These are phyloP conservation scores for Diloba caeruleocephala DNA, from an alignment of 2,888 invertebrate species.

Conservation along the genomic window DNA sequence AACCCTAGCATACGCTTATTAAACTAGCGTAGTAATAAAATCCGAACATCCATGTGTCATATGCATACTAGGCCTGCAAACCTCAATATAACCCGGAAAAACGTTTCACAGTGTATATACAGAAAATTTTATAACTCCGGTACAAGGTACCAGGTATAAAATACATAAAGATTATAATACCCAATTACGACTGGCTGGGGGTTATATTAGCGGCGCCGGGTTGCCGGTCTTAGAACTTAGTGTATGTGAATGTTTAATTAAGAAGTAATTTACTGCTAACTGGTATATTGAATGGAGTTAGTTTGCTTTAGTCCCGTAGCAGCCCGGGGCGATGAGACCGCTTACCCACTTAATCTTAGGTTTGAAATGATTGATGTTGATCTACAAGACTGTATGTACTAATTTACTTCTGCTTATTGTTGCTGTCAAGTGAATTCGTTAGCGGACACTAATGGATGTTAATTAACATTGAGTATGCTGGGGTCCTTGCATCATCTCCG, in stretches of 20 bases:
- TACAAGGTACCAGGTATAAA: conserved; percentile 12
- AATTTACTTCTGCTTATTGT: conserved; percentile 35
- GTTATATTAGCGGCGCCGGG: conserved; percentile 2
- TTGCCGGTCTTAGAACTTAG: conserved; percentile 7
- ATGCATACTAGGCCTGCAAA: background rate
- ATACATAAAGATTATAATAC: conserved; percentile 20
- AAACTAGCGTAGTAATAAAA: background rate
- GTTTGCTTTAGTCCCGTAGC: conserved; percentile 52
- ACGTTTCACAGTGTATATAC: conserved; percentile 3
- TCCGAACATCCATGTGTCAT: background rate
- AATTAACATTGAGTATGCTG: conserved; percentile 28
- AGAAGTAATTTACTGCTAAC: conserved; percentile 71
- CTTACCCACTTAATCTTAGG: conserved; percentile 60
- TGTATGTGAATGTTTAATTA: conserved; percentile 73
- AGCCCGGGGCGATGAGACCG: conserved; percentile 57
- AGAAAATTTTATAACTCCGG: conserved; percentile 17
- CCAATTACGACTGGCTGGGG: conserved; percentile 17
- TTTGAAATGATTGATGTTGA: conserved; percentile 63
- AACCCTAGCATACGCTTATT: background rate
- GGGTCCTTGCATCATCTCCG: background rate
- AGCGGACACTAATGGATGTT: conserved; percentile 26
- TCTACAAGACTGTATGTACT: conserved; percentile 30
- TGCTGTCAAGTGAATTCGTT: conserved; percentile 31
- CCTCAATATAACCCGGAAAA: conserved; percentile 12
- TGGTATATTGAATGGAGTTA: conserved; percentile 65